A percentile compares a stretch with the other conserved stretches of the same genome.
phyloP scores from a whole-genome alignment of 1,140 invertebrate genomes.

The Drosophila kurseongensis region DNA sequence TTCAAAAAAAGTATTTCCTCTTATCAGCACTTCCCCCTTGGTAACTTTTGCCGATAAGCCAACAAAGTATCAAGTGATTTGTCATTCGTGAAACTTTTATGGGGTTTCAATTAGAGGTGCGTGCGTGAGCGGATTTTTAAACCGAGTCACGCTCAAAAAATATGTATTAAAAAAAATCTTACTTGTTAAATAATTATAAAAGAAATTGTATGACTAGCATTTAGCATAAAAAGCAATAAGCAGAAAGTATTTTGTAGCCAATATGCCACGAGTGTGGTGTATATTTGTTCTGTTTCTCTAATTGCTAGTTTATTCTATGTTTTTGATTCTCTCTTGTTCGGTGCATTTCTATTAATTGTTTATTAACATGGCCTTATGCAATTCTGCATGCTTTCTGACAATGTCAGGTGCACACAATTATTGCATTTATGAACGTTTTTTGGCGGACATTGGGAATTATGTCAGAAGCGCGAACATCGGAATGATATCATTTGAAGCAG shows the following conservation, averaged over 20 bases:
- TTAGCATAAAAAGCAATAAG: too few relatives aligned
- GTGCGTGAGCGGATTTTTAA: neutral
- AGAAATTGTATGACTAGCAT: too few relatives aligned
- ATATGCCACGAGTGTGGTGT: neutral
- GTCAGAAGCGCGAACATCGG: constrained; percentile 42
- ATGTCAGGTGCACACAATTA: constrained; percentile 73
- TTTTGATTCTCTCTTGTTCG: constrained; percentile 1
- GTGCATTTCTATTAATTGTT: constrained; percentile 47
- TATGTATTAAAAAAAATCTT: neutral
- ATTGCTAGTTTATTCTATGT: constrained; percentile 2
- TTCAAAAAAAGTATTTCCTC: neutral
- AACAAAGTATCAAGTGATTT: neutral
- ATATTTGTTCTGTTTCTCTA: neutral
- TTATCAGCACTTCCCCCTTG: constrained; percentile 1
- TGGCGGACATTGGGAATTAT: constrained; percentile 53
- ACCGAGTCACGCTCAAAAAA: neutral
- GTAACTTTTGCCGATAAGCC: constrained; percentile 15
- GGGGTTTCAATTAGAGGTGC: neutral
- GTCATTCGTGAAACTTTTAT: constrained; percentile 8
- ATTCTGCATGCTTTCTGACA: constrained; percentile 53
- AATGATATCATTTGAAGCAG: constrained; percentile 76
- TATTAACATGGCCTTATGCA: constrained; percentile 64
- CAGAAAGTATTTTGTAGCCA: neutral
- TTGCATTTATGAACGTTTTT: constrained; percentile 29
- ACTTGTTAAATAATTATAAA: too few relatives aligned